Evolutionary conservation across 2,888 invertebrate genomes (phyloP).

Genomic region (Acanthosepion pharaonis): DNA sequence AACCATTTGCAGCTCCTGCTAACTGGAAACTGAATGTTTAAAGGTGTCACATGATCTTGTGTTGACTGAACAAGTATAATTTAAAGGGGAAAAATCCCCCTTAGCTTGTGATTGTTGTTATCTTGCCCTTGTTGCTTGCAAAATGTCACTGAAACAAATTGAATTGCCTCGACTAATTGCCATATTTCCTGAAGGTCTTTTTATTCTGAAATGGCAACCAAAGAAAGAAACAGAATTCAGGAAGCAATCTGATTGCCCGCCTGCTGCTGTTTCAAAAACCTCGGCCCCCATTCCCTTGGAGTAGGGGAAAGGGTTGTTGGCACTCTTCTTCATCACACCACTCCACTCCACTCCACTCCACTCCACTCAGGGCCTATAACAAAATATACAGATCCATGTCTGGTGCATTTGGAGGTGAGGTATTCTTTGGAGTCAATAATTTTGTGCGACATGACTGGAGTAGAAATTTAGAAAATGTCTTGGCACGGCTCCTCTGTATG

Average conservation of each 20-base stretch:
- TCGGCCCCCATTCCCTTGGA: not conserved
- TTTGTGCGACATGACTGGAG: not conserved
- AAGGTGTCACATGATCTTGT: constrained; percentile 2
- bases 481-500: not conserved
- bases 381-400: not conserved
- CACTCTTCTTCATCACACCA: not conserved
- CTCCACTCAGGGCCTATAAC: not conserved
- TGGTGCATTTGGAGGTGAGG: not conserved
- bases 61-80: not conserved
- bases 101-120: not conserved
- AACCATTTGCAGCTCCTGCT: not conserved
- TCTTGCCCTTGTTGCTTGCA: constrained; percentile 11
- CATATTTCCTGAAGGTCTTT: not conserved
- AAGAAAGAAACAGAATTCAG: not conserved
- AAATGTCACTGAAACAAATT: constrained; percentile 23
- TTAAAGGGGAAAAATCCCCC: not conserved
- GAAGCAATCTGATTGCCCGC: not conserved
- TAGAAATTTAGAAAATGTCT: not conserved
- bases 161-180: not conserved
- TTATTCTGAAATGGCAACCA: constrained; percentile 20
- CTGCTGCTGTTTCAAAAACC: not conserved
- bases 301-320: not conserved
- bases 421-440: constrained; percentile 22
- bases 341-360: too few species aligned
- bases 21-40: not conserved